Evolutionary conservation across 2,113 vertebrate species (phyloP).

Genomic region (Chinchilla lanigera): DNA sequence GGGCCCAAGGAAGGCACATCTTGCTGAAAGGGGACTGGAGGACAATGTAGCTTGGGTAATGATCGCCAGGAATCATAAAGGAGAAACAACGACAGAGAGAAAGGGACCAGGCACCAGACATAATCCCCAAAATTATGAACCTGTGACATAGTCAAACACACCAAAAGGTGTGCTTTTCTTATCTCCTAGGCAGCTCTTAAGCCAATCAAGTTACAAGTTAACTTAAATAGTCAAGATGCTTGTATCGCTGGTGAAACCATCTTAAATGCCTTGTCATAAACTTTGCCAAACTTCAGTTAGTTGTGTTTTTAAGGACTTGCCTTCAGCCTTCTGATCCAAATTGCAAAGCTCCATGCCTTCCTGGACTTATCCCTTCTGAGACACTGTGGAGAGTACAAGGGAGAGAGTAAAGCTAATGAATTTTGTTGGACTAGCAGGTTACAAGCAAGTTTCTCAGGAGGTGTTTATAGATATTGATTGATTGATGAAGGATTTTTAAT

Average conservation of each 20-base stretch:
- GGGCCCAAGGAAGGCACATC: background rate
- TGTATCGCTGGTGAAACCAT: background rate
- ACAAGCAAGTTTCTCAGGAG: background rate
- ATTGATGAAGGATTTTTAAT: conserved; percentile 24
- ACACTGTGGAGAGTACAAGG: background rate
- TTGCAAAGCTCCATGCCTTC: background rate
- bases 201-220: background rate
- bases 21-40: background rate
- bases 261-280: background rate
- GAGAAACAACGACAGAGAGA: background rate
- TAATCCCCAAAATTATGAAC: background rate
- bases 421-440: conserved; percentile 11
- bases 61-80: background rate
- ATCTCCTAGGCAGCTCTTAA: background rate
- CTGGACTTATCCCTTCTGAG: background rate
- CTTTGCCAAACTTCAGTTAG: background rate
- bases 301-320: background rate
- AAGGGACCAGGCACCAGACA: background rate
- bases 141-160: background rate
- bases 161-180: background rate
- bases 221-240: background rate
- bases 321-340: background rate
- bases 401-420: background rate
- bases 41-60: background rate
- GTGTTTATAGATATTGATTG: background rate